Percentiles rank a stretch among this genome's conserved stretches.
These are phyloP conservation scores for Dyspetes luteomarginatus DNA, from an alignment of 2,888 invertebrate genomes.

Conservation along the genomic window DNA sequence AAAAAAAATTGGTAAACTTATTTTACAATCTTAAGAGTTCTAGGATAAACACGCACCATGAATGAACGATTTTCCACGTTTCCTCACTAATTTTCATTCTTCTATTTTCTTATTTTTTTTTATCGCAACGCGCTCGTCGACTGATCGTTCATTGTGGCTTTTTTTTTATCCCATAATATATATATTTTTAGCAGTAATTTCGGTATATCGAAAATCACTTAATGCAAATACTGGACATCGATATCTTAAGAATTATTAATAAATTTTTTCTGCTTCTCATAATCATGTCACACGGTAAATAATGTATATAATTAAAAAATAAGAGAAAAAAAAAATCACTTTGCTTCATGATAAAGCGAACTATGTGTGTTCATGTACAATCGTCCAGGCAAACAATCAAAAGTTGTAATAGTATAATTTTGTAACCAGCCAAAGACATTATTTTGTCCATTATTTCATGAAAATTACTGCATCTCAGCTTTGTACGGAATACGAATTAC, in stretches of 20 bases:
- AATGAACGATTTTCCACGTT: constrained; percentile 16
- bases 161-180: background rate
- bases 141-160: background rate
- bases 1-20: constrained; percentile 22
- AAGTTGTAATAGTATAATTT: background rate
- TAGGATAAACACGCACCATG: background rate
- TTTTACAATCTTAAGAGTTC: constrained; percentile 20
- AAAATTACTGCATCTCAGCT: background rate
- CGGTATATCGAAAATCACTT: constrained; percentile 15
- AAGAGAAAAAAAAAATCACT: constrained; percentile 35
- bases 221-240: constrained; percentile 56
- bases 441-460: background rate
- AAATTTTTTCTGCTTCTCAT: constrained; percentile 24
- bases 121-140: background rate
- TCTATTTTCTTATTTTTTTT: background rate
- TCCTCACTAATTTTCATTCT: background rate
- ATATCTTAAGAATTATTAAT: constrained; percentile 49
- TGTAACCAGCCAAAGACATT: too few relatives aligned
- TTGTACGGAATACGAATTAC: background rate
- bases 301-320: background rate
- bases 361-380: background rate
- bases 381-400: background rate
- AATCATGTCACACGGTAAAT: constrained; percentile 10
- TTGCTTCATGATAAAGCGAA: constrained; percentile 13
- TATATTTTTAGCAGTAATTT: constrained; percentile 7